These are phyloP conservation scores for Panurus biarmicus DNA, from an alignment of 2,113 vertebrate genomes.

Conservation along the genomic window DNA sequence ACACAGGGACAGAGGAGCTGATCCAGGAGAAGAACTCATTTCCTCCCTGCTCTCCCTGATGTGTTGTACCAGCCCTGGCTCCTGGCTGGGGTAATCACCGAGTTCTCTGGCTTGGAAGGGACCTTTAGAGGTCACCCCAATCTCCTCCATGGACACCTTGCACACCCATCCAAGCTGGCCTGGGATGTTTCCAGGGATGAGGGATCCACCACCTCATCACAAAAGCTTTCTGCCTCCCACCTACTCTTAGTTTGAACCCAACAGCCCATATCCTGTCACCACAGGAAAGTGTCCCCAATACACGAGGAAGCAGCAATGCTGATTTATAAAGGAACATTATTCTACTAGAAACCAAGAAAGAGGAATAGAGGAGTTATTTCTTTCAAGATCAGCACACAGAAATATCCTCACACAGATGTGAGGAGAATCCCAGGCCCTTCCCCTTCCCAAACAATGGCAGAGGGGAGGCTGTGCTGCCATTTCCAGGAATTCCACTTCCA, in stretches of 20 bases:
- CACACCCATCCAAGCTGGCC: background rate
- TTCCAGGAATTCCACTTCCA: background rate
- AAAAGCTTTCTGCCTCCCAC: background rate
- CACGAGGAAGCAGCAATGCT: background rate
- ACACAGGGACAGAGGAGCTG: background rate
- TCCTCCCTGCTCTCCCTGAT: background rate
- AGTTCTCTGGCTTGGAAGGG: background rate
- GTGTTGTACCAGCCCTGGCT: background rate
- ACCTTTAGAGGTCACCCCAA: background rate
- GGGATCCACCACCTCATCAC: background rate
- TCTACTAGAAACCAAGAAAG: background rate
- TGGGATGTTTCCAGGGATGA: background rate
- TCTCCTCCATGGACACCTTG: background rate
- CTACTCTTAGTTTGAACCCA: background rate
- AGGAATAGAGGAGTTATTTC: background rate
- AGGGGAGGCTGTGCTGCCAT: background rate
- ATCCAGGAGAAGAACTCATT: background rate
- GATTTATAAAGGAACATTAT: background rate
- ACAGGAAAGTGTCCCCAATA: background rate
- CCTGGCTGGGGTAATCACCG: background rate
- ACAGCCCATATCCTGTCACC: fast-evolving
- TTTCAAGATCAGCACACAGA: background rate
- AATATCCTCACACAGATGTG: background rate
- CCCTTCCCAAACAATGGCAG: background rate
- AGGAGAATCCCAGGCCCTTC: background rate